Evolutionary conservation across 2,797 vertebrate species (phyloP).

Genomic region (Micrastur ruficollis): DNA sequence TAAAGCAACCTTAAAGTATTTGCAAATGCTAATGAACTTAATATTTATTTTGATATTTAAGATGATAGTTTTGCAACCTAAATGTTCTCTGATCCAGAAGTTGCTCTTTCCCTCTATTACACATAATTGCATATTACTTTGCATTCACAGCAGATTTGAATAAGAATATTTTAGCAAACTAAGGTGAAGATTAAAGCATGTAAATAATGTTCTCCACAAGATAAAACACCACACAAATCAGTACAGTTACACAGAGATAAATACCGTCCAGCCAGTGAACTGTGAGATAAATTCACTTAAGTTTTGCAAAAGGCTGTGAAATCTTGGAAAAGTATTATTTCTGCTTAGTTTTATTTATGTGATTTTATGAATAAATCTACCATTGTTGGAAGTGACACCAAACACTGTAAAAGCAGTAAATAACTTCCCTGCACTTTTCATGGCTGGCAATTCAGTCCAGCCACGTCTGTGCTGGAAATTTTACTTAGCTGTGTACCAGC

Average conservation of each 20-base stretch:
- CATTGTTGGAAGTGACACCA: not conserved
- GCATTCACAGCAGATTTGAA: not conserved
- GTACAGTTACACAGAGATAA: not conserved
- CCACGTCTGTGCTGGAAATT: not conserved
- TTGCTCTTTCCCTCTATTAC: not conserved
- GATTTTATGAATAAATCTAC: not conserved
- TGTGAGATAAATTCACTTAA: not conserved
- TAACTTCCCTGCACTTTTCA: not conserved
- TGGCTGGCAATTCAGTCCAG: not conserved
- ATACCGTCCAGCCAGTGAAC: not conserved
- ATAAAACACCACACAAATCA: not conserved
- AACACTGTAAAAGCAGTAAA: not conserved
- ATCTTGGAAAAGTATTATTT: not conserved
- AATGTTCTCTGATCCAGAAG: slow-evolving; percentile 16
- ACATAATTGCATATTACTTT: slow-evolving; percentile 9
- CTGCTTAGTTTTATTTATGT: not conserved
- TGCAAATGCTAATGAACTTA: not conserved
- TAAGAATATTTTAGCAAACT: not conserved
- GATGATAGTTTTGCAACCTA: not conserved
- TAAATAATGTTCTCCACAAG: not conserved
- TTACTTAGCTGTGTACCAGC: not conserved
- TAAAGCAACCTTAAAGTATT: not conserved
- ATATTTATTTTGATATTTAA: slow-evolving; percentile 39
- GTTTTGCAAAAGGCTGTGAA: not conserved
- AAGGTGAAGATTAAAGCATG: not conserved